Base-by-base conservation (phyloP, 2,797 vertebrate species). In the Sebastes minor region DNA sequence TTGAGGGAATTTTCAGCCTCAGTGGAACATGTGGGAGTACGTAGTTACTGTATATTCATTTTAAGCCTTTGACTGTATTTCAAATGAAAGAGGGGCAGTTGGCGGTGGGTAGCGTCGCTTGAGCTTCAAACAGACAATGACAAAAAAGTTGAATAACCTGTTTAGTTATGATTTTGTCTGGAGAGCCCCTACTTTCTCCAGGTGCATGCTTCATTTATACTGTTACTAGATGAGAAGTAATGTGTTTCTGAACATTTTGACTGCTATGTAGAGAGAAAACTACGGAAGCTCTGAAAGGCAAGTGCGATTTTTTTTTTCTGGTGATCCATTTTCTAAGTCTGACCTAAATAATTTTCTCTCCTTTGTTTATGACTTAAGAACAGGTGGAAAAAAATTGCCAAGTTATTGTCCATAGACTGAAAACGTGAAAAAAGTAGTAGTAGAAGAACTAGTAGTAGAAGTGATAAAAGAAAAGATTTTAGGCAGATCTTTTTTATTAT, bases 1-100 rank as follows among this genome's bases (percentile, higher is more conserved):
- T 87, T 69, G 76, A 89, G 90, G 88, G 86, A 91, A 81, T 88
- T 91, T 90, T 86, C 83, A 80, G 80, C 72, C 72, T 82, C n/a
- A 49, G 84, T 80, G 86, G 73, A 90, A 90, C 84, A 83, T 63
- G 94, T 92, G 78, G 92, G 92, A 87, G 91, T 87, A 12, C 3
- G 28, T 28, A 71, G 73, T 85, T 88, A 86, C 80, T 89, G 86
- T 88, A 80, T 61, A 89, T 92, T 90, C 89, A 88, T 92, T 85
- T 86, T 72, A 86, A 80, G 77, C 78, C 64, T 83, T 83, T 89
- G 74, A 86, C 68, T 87, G 55, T 70, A 60, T 75, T 80, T 85
- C 11, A 82, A 57, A 23, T 78, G 83, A 91, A 88, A 89, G 71
- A 76, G 70, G 61, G 65, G 57, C 83, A 83, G 60, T 70, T 86